Evolutionary conservation across 2,888 invertebrate genomes (phyloP).

Genomic region (Calliopum simillimum): DNA sequence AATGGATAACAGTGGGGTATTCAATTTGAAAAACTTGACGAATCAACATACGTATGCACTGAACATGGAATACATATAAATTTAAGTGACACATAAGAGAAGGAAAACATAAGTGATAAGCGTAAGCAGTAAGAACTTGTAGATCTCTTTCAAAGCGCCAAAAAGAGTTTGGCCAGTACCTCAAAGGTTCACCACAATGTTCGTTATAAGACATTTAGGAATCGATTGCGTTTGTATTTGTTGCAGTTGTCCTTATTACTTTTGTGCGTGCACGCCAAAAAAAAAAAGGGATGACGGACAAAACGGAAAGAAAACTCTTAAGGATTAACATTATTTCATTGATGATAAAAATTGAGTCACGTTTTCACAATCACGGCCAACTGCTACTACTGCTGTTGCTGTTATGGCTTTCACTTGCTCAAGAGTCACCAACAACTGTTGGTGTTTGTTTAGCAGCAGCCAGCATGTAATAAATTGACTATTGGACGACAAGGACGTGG

Average conservation of each 20-base stretch:
- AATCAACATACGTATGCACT: too few relatives aligned
- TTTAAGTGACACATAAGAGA: too few relatives aligned
- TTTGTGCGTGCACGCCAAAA: background rate
- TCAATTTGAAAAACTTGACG: too few relatives aligned
- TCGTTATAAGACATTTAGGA: background rate
- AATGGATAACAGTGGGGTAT: too few relatives aligned
- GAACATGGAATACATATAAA: too few relatives aligned
- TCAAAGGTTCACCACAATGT: too few relatives aligned
- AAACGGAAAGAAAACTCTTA: background rate
- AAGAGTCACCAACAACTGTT: background rate
- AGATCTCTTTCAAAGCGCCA: background rate
- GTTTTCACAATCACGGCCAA: constrained; percentile 49
- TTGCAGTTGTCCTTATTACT: constrained; percentile 13
- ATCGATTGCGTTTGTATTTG: constrained; percentile 1
- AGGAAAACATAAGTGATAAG: too few relatives aligned
- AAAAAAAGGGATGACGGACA: constrained; percentile 7
- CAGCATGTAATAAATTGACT: constrained; percentile 8
- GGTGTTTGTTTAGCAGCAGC: constrained; percentile 9
- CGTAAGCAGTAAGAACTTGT: too few relatives aligned
- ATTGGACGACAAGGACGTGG: background rate
- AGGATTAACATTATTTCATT: constrained; percentile 23
- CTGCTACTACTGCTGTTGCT: constrained; percentile 28
- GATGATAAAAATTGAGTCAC: constrained; percentile 49
- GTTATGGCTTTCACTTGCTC: background rate
- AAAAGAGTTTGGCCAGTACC: background rate